Evolutionary conservation across 2,797 vertebrate species (phyloP), one percentile per base, ranked within the genome.

Genomic region (Nannoperca australis): DNA sequence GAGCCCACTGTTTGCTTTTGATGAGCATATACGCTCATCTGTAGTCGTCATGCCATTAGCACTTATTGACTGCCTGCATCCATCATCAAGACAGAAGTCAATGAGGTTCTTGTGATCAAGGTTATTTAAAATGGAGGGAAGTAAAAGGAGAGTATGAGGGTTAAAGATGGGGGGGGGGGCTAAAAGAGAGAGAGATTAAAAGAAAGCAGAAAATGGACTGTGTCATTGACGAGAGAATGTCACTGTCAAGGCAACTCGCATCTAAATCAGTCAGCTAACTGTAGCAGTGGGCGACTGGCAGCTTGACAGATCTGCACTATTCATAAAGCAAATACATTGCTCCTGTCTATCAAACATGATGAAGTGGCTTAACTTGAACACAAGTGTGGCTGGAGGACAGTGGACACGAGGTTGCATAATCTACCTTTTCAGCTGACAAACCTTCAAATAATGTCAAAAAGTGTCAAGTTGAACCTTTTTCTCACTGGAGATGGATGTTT

Each of bases 301-400:
- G 87, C 72, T 82, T 91, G 90, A 88, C 86, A 85, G 84, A 84
- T 85, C 64, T 36, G 56, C 70, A 85, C 63, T 77, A 82, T 87
- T 89, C 81, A 83, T 79, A 78, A 86, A 87, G 84, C 63, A 84
- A 89, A 91, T 87, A 65, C 32, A 36, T 70, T 59, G 74, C 66
- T 42, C 30, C 77, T 84, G 82, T 89, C 92, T 67, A 82, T 92
- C 88, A 89, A 71, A 78, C 64, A 13, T 82, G 83, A 91, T 87
- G 83, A 90, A 91, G 89, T 53, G 24, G 73, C 64, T 64, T 73
- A 83, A 85, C 70, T 73, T 2, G 27, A 85, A 42, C 11, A 30
- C 66, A 85, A 90, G 82, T 78, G 54, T 70, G 51, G 65, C 68
- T 82, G 42, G 44, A 75, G 83, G 79, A 55, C 61, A 82, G 66